phyloP scores from a whole-genome alignment of 2,888 invertebrate species.

The Macaria liturata region DNA sequence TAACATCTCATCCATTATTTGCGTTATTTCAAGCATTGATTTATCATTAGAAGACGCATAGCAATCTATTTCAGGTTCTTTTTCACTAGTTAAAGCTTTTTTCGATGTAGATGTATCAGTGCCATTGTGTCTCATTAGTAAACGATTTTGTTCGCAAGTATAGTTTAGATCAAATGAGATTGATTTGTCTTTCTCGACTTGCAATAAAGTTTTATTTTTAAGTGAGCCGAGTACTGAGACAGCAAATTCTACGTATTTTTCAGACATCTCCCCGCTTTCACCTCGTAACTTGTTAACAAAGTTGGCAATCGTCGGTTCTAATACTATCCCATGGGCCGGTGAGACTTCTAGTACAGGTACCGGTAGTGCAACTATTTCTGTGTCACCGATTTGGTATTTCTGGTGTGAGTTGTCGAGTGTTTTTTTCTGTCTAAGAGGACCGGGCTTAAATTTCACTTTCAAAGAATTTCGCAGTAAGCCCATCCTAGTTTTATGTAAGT shows the following conservation, averaged over 20 bases:
- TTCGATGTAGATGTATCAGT: neutral
- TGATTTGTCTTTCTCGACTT: slow-evolving; percentile 48
- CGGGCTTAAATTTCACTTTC: slow-evolving; percentile 78
- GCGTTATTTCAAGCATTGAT: slow-evolving; percentile 52
- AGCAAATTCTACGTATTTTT: slow-evolving; percentile 82
- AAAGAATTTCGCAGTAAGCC: slow-evolving; percentile 59
- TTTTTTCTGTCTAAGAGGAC: slow-evolving; percentile 79
- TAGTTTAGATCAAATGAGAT: slow-evolving; percentile 84
- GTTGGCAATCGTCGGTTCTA: slow-evolving; percentile 68
- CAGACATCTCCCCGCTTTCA: slow-evolving; percentile 65
- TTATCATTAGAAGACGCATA: neutral
- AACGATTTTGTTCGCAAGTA: slow-evolving; percentile 79
- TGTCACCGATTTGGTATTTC: slow-evolving; percentile 69
- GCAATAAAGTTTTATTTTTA: slow-evolving; percentile 42
- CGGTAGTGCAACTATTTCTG: slow-evolving; percentile 76
- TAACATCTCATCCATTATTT: slow-evolving; percentile 79
- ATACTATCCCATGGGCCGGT: slow-evolving; percentile 69
- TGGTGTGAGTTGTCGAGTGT: slow-evolving; percentile 69
- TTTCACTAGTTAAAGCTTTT: too few relatives aligned
- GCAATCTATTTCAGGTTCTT: too few relatives aligned
- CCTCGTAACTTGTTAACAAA: slow-evolving; percentile 66
- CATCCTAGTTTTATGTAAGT: slow-evolving; percentile 42
- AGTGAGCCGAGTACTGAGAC: slow-evolving; percentile 71
- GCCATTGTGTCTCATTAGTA: slow-evolving; percentile 74
- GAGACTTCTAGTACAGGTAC: slow-evolving; percentile 72